Percentiles rank a stretch among this genome's conserved stretches.
Evolutionary conservation across 2,113 vertebrate genomes (phyloP).

Genomic region (Carollia perspicillata): DNA sequence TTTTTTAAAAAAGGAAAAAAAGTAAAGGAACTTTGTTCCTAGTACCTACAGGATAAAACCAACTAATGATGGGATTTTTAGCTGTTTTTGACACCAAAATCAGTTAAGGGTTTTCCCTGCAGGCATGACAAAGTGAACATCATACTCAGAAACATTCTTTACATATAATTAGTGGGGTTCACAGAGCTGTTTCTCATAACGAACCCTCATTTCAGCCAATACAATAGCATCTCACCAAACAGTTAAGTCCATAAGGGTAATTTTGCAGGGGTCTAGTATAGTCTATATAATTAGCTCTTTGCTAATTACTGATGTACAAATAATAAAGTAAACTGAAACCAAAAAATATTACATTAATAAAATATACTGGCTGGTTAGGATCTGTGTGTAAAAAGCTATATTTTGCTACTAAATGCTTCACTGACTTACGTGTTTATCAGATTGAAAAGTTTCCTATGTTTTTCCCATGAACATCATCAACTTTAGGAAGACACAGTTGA

Average conservation of each 20-base stretch:
- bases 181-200: not conserved
- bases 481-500: too few relatives aligned
- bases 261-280: not conserved
- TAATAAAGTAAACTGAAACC: not conserved
- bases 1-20: not conserved
- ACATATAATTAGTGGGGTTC: not conserved
- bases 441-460: not conserved
- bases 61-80: not conserved
- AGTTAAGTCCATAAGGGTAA: not conserved
- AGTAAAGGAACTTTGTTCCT: not conserved
- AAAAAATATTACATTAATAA: not conserved
- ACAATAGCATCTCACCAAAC: not conserved
- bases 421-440: not conserved
- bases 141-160: not conserved
- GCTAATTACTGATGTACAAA: not conserved
- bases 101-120: not conserved
- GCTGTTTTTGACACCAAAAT: slow-evolving; percentile 4
- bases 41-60: not conserved
- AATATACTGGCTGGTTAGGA: not conserved
- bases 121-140: not conserved
- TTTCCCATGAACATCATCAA: not conserved
- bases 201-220: not conserved
- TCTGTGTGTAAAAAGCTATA: not conserved
- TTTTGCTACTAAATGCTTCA: not conserved
- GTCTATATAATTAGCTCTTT: not conserved